Evolutionary conservation across 1,140 invertebrate species (phyloP).

Genomic region (Nasonia giraulti): DNA sequence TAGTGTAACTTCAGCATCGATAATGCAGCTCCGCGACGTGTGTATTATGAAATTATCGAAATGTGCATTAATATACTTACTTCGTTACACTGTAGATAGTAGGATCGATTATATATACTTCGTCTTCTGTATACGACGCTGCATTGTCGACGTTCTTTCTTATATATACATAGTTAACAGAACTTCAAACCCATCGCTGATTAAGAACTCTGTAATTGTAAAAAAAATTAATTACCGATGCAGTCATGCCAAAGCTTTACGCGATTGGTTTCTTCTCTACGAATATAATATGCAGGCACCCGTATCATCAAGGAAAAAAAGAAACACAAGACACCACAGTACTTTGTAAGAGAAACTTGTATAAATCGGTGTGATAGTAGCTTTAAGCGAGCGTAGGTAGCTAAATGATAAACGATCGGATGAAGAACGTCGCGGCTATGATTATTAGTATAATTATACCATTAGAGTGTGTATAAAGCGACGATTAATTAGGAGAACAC

Average conservation of each 20-base stretch:
- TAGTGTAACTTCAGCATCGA: neutral
- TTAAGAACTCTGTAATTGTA: no score
- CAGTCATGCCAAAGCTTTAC: neutral
- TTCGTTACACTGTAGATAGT: constrained; percentile 39
- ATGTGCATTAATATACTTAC: constrained; percentile 42
- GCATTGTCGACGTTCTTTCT: constrained; percentile 3
- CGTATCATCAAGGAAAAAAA: no score
- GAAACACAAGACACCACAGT: neutral
- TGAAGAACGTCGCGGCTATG: constrained; percentile 35
- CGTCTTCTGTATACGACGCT: neutral
- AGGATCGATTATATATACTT: neutral
- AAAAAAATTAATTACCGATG: neutral
- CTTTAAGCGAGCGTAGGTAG: constrained; percentile 67
- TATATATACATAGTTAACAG: no score
- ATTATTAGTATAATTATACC: constrained; percentile 53
- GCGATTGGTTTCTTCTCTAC: neutral
- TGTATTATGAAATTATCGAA: neutral
- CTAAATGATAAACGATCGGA: constrained; percentile 51
- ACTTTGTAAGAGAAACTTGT: constrained; percentile 61
- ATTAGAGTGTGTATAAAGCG: constrained; percentile 24
- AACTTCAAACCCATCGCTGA: no score
- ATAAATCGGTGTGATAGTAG: constrained; percentile 75
- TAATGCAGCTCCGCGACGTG: constrained; percentile 2
- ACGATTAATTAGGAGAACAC: constrained; percentile 33
- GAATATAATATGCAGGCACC: no score